A percentile compares a stretch with the other conserved stretches of the same genome.
Evolutionary conservation across 2,797 vertebrate genomes (phyloP).

Genomic region (Rhinichthys osculus): DNA sequence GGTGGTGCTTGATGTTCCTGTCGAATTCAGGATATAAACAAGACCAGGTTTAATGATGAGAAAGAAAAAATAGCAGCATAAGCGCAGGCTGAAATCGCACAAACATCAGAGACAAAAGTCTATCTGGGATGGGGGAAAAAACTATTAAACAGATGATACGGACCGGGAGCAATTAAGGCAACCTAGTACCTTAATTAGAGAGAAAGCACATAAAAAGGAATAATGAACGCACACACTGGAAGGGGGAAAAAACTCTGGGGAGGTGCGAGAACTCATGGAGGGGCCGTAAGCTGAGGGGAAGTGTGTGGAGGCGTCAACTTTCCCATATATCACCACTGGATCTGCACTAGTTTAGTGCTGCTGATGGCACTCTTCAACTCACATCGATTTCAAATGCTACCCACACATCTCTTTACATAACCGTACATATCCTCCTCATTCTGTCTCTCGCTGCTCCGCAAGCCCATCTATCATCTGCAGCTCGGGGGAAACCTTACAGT

Average conservation of each 20-base stretch:
- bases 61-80: constrained; percentile 22
- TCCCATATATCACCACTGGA: constrained; percentile 29
- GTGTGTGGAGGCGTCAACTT: constrained; percentile 68
- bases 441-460: constrained; percentile 23
- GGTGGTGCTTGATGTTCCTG: neutral
- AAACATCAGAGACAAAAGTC: constrained; percentile 31
- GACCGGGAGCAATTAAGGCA: constrained; percentile 22
- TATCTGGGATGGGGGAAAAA: neutral
- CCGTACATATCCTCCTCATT: constrained; percentile 54
- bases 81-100: neutral
- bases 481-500: constrained; percentile 31
- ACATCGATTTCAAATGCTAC: constrained; percentile 65
- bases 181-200: constrained; percentile 26
- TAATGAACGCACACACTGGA: constrained; percentile 20
- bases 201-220: constrained; percentile 26
- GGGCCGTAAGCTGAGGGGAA: constrained; percentile 33
- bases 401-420: constrained; percentile 76
- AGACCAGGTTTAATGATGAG: constrained; percentile 37
- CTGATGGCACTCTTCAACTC: constrained; percentile 64
- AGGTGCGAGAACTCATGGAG: constrained; percentile 5
- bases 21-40: constrained; percentile 1
- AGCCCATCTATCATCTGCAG: constrained; percentile 38
- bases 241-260: neutral
- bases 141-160: constrained; percentile 20
- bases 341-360: constrained; percentile 67